Base-by-base conservation (phyloP, 2,888 invertebrate species). In the Danaus chrysippus region DNA sequence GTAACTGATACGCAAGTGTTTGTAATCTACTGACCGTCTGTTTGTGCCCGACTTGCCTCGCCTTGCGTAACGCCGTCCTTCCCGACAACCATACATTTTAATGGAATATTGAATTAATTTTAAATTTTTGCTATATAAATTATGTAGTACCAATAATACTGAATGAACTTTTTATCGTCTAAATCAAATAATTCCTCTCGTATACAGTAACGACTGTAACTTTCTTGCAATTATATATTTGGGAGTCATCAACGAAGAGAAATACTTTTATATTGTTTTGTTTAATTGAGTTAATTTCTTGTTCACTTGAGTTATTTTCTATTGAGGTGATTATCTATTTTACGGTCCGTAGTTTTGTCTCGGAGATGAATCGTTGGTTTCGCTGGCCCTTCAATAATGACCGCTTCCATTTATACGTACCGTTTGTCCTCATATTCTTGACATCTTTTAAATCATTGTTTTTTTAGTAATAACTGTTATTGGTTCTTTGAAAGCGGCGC, bases 241-340 rank as follows among this genome's bases (percentile, higher is more conserved):
- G 46, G 23, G 56, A 52, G 49, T 55, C 55, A 61, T 66, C 64
- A 66, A 58, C 61, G 63, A 58, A 55, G 46, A 54, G 49, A 57
- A 63, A 61, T 58, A 59, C 60, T 66, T 64, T 55, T 61, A 49
- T 55, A 59, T 61, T 53, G 49, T 46, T 71, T 73, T 78, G 77
- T 79, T 78, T 79, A 84, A 87, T 87, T 83, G 86, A 82, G 75
- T 75, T 81, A 78, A 84, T 83, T 81, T 79, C 84, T 73, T 80
- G 83, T 83, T 81, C 80, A 86, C 79, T 83, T 79, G 83, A 83
- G 78, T 84, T 85, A 83, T 84, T 87, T 87, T 87, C 83, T 76
- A 80, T 75, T 73, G 73, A 69, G 69, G 64, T 67, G 61, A 65
- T 65, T 54, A 71, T 70, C 72, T 64, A 72, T 67, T 73, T 87